Evolutionary conservation across 2,888 invertebrate genomes (phyloP).

Genomic region (Abrostola tripartita): DNA sequence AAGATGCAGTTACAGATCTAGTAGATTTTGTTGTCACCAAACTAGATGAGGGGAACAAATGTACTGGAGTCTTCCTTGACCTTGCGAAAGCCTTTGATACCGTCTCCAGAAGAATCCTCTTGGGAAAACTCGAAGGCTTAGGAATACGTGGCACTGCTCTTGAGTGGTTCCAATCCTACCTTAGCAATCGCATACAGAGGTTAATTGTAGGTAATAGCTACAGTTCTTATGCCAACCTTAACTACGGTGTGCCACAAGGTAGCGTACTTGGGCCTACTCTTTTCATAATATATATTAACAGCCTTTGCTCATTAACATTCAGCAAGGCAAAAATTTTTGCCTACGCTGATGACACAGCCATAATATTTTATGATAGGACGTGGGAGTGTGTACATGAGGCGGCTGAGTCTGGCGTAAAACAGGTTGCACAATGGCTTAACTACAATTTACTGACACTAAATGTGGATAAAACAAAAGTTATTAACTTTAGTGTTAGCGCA

Average conservation of each 20-base stretch:
- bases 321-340: background rate
- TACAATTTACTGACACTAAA: no score
- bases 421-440: no score
- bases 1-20: slow-evolving; percentile 2
- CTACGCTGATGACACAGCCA: background rate
- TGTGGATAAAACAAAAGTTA: no score
- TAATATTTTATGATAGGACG: background rate
- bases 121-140: background rate
- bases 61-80: slow-evolving; percentile 9
- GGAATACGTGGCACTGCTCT: slow-evolving; percentile 7
- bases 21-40: background rate
- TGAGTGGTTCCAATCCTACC: slow-evolving; percentile 5
- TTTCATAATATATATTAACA: slow-evolving; percentile 4
- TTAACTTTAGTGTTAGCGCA: no score
- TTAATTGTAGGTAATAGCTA: background rate
- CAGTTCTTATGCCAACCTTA: background rate
- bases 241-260: slow-evolving; percentile 5
- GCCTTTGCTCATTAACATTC: slow-evolving; percentile 2
- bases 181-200: background rate
- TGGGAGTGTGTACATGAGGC: slow-evolving; percentile 1
- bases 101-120: background rate
- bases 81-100: no score
- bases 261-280: slow-evolving; percentile 8
- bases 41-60: background rate
- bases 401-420: no score